These are phyloP conservation scores for Neoniphon sammara DNA, from an alignment of 2,797 vertebrate species.

Conservation along the genomic window DNA sequence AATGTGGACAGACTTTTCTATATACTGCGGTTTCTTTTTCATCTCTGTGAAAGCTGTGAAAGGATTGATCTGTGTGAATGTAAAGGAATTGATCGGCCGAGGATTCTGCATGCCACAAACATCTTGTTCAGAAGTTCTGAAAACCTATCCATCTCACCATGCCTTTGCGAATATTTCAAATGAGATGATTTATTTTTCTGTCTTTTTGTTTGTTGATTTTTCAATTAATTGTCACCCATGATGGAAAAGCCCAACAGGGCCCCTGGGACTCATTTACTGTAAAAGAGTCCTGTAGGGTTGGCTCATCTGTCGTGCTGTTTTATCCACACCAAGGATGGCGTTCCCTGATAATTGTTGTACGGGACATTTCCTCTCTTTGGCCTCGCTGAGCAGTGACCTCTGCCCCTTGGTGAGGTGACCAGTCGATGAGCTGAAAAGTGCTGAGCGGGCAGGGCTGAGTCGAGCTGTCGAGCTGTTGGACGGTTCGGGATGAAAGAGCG, in stretches of 20 bases:
- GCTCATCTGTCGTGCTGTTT: not conserved
- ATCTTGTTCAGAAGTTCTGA: not conserved
- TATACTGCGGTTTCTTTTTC: too few relatives aligned
- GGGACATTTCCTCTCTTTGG: conserved; percentile 16
- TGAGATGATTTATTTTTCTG: too few relatives aligned
- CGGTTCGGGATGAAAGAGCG: conserved; percentile 50
- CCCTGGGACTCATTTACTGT: not conserved
- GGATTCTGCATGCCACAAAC: not conserved
- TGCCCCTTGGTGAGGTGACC: conserved; percentile 19
- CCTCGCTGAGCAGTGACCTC: conserved; percentile 19
- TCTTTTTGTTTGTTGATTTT: not conserved
- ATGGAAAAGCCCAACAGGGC: not conserved
- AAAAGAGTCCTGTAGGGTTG: not conserved
- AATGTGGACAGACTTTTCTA: too few relatives aligned
- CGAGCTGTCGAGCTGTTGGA: conserved; percentile 2
- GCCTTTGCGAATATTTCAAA: too few relatives aligned
- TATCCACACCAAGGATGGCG: not conserved
- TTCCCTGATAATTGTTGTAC: not conserved
- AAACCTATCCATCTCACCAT: too few relatives aligned
- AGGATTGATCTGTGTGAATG: not conserved
- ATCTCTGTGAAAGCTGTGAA: too few relatives aligned
- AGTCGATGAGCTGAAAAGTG: conserved; percentile 29
- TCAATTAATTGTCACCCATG: not conserved
- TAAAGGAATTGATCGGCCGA: not conserved
- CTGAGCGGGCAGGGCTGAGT: conserved; percentile 19